Conservation (phyloP, 1,140 invertebrate species). For the Drosophila repleta region DNA sequence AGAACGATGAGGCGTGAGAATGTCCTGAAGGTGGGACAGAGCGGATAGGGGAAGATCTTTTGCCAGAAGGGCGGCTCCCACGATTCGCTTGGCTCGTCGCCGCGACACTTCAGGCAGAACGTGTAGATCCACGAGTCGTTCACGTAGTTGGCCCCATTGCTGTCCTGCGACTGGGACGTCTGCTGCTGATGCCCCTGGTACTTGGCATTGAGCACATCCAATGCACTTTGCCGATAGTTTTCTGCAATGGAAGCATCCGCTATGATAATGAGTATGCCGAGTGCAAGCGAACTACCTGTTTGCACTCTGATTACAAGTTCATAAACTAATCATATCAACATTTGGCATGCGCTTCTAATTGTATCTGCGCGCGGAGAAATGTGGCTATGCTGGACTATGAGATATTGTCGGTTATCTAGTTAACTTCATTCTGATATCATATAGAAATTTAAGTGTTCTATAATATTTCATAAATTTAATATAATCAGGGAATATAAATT, state of each 20-base stretch:
- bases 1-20: slow-evolving; percentile 89
- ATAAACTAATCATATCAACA: slow-evolving; percentile 45
- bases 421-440: no score
- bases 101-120: slow-evolving; percentile 80
- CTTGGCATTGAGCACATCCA: slow-evolving; percentile 69
- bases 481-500: no score
- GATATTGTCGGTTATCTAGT: not conserved
- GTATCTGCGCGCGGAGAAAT: not conserved
- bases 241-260: slow-evolving; percentile 26
- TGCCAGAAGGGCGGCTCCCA: slow-evolving; percentile 92
- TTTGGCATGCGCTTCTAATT: slow-evolving; percentile 37
- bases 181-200: slow-evolving; percentile 61
- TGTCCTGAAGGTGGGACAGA: slow-evolving; percentile 91
- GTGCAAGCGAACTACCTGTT: slow-evolving; percentile 17
- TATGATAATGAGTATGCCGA: slow-evolving; percentile 15
- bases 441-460: no score
- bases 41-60: slow-evolving; percentile 90
- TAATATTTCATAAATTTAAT: no score
- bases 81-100: slow-evolving; percentile 87
- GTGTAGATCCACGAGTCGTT: slow-evolving; percentile 83
- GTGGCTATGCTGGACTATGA: not conserved
- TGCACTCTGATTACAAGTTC: slow-evolving; percentile 11
- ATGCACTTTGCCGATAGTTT: slow-evolving; percentile 63
- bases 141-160: slow-evolving; percentile 61
- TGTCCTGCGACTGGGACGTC: slow-evolving; percentile 31